Evolutionary conservation across 23 tunicate species (phyloP).

Genomic region (Diplosoma virens): DNA sequence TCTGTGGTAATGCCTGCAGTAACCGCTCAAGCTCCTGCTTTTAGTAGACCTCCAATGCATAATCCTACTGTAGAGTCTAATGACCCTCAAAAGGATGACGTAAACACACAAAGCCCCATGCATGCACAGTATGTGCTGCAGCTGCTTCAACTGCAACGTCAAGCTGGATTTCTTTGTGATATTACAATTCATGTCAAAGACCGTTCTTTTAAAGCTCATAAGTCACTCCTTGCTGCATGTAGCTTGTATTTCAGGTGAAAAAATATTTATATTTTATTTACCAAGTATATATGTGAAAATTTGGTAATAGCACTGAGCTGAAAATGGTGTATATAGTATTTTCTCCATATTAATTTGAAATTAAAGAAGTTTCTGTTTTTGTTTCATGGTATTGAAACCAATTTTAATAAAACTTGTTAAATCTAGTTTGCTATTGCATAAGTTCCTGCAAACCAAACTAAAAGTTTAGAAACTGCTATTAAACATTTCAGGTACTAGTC

Average conservation of each 20-base stretch:
- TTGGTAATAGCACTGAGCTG: too few relatives aligned
- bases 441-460: too few relatives aligned
- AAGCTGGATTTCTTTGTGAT: conserved; percentile 84
- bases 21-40: background rate
- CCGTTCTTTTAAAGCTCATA: conserved; percentile 80
- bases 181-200: conserved; percentile 70
- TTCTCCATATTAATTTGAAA: too few relatives aligned
- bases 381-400: too few relatives aligned
- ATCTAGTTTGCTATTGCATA: too few relatives aligned
- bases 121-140: conserved; percentile 89
- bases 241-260: conserved; percentile 86
- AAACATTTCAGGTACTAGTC: too few relatives aligned
- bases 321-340: too few relatives aligned
- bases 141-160: conserved; percentile 72
- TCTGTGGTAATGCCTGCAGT: conserved; percentile 10
- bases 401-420: too few relatives aligned
- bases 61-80: background rate
- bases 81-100: background rate
- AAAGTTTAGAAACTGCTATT: too few relatives aligned
- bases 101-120: conserved; percentile 54
- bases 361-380: too few relatives aligned
- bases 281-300: too few relatives aligned
- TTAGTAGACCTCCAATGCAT: background rate
- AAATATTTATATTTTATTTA: too few relatives aligned
- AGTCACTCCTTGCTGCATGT: conserved; percentile 79